These are phyloP conservation scores for Scaptomyza polygonia DNA, from an alignment of 2,888 invertebrate species.

Conservation along the genomic window DNA sequence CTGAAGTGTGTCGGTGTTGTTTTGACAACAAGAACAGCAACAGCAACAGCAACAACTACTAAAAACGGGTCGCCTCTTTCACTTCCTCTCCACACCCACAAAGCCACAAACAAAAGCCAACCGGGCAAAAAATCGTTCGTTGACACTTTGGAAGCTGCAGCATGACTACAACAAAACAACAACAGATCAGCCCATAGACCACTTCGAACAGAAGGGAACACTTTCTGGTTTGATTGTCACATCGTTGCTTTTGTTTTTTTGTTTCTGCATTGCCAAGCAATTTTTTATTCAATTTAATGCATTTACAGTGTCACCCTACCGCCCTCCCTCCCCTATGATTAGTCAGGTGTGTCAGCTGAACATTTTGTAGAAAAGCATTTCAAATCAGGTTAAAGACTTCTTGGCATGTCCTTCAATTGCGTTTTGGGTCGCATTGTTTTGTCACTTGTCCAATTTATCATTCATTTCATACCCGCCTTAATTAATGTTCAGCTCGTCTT, in stretches of 20 bases:
- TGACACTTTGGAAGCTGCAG: constrained; percentile 70
- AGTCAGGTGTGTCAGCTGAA: constrained; percentile 12
- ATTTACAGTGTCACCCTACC: constrained; percentile 31
- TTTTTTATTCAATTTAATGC: constrained; percentile 68
- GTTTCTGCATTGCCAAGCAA: constrained; percentile 42
- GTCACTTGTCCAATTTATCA: constrained; percentile 50
- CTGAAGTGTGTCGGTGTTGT: constrained; percentile 52
- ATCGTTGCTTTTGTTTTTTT: neutral
- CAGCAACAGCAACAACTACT: constrained; percentile 16
- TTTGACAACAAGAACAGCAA: constrained; percentile 24
- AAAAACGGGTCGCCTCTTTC: constrained; percentile 49
- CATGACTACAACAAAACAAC: constrained; percentile 13
- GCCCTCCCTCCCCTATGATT: too few relatives aligned
- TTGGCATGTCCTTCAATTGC: constrained; percentile 50
- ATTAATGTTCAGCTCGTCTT: constrained; percentile 53
- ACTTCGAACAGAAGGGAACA: constrained; percentile 14
- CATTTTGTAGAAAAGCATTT: neutral
- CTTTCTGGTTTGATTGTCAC: constrained; percentile 35
- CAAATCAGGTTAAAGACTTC: constrained; percentile 13
- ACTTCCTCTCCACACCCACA: constrained; percentile 24
- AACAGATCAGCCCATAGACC: constrained; percentile 23
- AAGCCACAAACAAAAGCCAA: constrained; percentile 54
- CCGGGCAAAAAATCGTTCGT: constrained; percentile 72
- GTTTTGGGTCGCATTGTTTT: constrained; percentile 34
- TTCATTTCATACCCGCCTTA: constrained; percentile 45